Conservation (phyloP, 1,140 invertebrate genomes). For the Drosophila ironensis region DNA sequence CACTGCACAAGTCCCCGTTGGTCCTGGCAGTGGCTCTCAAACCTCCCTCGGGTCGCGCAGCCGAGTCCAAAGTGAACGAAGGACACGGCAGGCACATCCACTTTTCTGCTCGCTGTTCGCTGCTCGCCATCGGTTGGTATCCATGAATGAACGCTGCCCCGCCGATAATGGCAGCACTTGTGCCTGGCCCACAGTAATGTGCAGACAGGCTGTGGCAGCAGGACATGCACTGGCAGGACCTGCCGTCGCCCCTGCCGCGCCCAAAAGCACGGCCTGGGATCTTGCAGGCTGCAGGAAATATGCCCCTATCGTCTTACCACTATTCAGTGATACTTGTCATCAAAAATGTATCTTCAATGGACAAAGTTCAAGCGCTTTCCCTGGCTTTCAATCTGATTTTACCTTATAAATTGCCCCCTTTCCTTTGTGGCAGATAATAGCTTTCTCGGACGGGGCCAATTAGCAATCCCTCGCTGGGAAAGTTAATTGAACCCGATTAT, state of each 20-base stretch:
- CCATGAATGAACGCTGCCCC: slow-evolving; percentile 68
- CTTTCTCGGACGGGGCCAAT: neutral
- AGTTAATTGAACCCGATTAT: slow-evolving; percentile 11
- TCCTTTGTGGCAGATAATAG: too few species aligned
- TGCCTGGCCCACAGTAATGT: slow-evolving; percentile 39
- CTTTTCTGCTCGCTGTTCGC: slow-evolving; percentile 22
- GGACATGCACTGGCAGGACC: slow-evolving; percentile 4
- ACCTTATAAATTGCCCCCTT: neutral
- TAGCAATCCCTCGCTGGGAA: neutral
- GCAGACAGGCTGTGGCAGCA: slow-evolving; percentile 41
- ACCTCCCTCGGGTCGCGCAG: slow-evolving; percentile 41
- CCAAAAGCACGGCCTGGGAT: slow-evolving; percentile 18
- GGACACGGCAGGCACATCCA: slow-evolving; percentile 31
- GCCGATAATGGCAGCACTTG: slow-evolving; percentile 54
- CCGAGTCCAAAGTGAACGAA: slow-evolving; percentile 48
- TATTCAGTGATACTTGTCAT: too few species aligned
- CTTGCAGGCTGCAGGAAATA: too few species aligned
- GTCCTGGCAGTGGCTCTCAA: slow-evolving; percentile 66
- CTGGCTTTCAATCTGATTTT: too few species aligned
- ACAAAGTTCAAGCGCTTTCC: too few species aligned
- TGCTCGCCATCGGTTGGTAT: slow-evolving; percentile 51
- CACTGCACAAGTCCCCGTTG: slow-evolving; percentile 73
- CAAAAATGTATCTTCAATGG: too few species aligned
- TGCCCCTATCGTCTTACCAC: too few species aligned
- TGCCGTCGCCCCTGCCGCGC: neutral